A percentile compares a stretch with the other conserved stretches of the same genome.
Conservation (phyloP, 1,140 invertebrate genomes). For the Nasonia vitripennis region DNA sequence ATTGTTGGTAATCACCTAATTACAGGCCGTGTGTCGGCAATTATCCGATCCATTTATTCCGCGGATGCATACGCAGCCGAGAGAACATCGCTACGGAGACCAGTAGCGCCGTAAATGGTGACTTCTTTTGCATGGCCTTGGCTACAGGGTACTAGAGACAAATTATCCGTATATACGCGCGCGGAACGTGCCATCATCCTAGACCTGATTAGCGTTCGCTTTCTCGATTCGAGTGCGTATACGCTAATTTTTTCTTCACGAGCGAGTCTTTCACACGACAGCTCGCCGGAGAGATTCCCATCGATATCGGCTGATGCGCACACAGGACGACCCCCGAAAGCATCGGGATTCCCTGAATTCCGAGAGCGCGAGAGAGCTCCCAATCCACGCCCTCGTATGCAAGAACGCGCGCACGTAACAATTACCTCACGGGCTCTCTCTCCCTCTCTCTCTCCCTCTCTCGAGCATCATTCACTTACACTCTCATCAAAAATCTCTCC, state of each 20-base stretch:
- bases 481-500: constrained; percentile 20
- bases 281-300: too few species aligned
- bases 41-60: background rate
- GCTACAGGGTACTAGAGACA: background rate
- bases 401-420: background rate
- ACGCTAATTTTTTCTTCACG: too few species aligned
- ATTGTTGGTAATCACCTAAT: background rate
- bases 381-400: background rate
- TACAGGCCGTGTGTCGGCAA: background rate
- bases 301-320: too few species aligned
- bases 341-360: background rate
- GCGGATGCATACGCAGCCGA: background rate
- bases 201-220: too few species aligned
- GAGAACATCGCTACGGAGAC: background rate
- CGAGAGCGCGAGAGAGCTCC: too few species aligned
- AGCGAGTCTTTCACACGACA: too few species aligned
- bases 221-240: too few species aligned
- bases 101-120: background rate
- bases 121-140: background rate
- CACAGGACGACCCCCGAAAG: too few species aligned
- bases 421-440: constrained; percentile 43
- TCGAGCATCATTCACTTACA: constrained; percentile 31
- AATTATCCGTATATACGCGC: background rate
- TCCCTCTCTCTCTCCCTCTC: constrained; percentile 1
- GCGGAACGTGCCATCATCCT: too few species aligned